phyloP scores from a whole-genome alignment of 23 tunicate species.

The Ciona savignyi region DNA sequence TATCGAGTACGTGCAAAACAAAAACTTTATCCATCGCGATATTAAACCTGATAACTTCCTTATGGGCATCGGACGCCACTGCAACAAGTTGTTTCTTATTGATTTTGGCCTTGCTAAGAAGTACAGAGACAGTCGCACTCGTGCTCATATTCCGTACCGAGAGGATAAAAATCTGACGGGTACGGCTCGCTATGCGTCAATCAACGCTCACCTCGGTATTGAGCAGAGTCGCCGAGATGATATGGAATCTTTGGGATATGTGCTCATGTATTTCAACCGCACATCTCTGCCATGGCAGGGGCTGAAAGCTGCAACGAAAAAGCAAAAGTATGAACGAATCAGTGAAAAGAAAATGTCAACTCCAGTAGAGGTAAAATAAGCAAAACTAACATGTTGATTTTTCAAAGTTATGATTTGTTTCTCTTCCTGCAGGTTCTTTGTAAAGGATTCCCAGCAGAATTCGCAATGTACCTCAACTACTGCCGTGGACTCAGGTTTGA shows the following conservation, averaged over 20 bases:
- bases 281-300: slow-evolving; percentile 98
- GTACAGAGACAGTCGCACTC: slow-evolving; percentile 89
- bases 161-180: slow-evolving; percentile 97
- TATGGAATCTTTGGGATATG: slow-evolving; percentile 95
- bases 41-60: slow-evolving; percentile 96
- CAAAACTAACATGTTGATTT: not conserved
- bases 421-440: slow-evolving; percentile 37
- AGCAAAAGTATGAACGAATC: slow-evolving; percentile 94
- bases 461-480: slow-evolving; percentile 99
- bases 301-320: slow-evolving; percentile 92
- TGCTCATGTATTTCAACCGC: slow-evolving; percentile 96
- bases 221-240: slow-evolving; percentile 96
- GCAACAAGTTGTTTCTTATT: slow-evolving; percentile 91
- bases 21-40: slow-evolving; percentile 95
- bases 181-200: slow-evolving; percentile 89
- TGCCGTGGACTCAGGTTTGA: slow-evolving; percentile 99
- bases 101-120: slow-evolving; percentile 96
- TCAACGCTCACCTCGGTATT: slow-evolving; percentile 92
- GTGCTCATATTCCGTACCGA: slow-evolving; percentile 85
- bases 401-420: not conserved
- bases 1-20: slow-evolving; percentile 94
- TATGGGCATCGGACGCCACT: slow-evolving; percentile 97
- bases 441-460: slow-evolving; percentile 99
- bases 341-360: slow-evolving; percentile 99
- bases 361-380: slow-evolving; percentile 74